These are phyloP conservation scores for Cladorhizidae sp. DNA, from an alignment of 37 sponge, comb jelly and placozoan genomes.

Conservation along the genomic window DNA sequence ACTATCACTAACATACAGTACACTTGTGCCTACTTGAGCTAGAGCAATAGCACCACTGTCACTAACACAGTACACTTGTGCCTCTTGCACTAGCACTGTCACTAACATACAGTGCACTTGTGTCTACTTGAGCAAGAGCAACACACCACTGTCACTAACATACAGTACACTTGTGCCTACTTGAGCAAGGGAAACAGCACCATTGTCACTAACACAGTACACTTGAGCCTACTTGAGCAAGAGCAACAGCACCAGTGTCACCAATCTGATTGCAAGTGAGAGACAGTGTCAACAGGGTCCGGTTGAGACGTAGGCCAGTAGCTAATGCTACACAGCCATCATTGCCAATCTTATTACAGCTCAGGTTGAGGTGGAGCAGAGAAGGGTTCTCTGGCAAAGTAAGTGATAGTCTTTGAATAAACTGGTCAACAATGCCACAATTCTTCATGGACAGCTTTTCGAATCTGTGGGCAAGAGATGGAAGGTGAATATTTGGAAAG, in stretches of 20 bases:
- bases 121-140: too few species aligned
- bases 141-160: too few species aligned
- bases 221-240: slow-evolving; percentile 32
- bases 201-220: too few species aligned
- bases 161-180: too few species aligned
- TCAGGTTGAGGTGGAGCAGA: slow-evolving; percentile 29
- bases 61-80: too few species aligned
- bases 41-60: too few species aligned
- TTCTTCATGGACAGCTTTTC: slow-evolving; percentile 44
- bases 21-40: too few species aligned
- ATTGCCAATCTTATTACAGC: slow-evolving; percentile 39
- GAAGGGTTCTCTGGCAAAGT: slow-evolving; percentile 21
- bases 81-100: too few species aligned
- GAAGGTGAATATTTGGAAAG: background rate
- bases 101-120: too few species aligned
- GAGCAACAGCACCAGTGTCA: slow-evolving; percentile 30
- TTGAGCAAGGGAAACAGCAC: too few species aligned
- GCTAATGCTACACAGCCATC: slow-evolving; percentile 20
- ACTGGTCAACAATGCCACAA: slow-evolving; percentile 24
- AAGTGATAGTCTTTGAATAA: background rate
- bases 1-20: too few species aligned
- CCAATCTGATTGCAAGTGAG: slow-evolving; percentile 66
- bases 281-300: slow-evolving; percentile 64
- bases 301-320: slow-evolving; percentile 61
- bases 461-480: slow-evolving; percentile 11